A percentile compares a stretch with the other conserved stretches of the same genome.
Conservation (phyloP, 2,888 invertebrate species). For the Zelleria hepariella region DNA sequence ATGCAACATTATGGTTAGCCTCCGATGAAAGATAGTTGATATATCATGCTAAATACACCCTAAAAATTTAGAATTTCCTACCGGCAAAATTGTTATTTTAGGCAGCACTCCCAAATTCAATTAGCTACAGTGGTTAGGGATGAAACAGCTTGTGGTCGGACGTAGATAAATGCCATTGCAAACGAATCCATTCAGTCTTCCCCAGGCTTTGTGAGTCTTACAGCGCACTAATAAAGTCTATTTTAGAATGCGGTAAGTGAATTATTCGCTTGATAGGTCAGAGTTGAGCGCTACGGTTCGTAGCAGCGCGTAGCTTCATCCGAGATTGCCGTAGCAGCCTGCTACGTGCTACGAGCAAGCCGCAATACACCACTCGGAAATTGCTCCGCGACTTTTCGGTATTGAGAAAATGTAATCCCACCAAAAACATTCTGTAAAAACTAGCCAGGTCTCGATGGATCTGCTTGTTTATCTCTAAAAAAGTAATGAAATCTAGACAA, state of each 20-base stretch:
- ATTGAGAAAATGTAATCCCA: too few relatives aligned
- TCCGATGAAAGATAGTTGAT: conserved; percentile 23
- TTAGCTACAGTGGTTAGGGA: conserved; percentile 21
- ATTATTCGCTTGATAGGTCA: conserved; percentile 35
- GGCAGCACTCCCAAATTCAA: conserved; percentile 38
- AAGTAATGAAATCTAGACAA: too few relatives aligned
- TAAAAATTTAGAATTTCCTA: too few relatives aligned
- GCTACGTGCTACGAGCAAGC: conserved; percentile 23
- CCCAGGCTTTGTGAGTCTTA: too few relatives aligned
- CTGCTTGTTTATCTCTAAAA: too few relatives aligned
- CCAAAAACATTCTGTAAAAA: too few relatives aligned
- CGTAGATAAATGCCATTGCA: neutral
- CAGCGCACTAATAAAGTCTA: neutral
- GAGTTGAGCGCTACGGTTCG: conserved; percentile 22
- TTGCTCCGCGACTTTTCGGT: too few relatives aligned
- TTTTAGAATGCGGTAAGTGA: neutral
- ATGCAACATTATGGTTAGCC: neutral
- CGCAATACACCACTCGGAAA: too few relatives aligned
- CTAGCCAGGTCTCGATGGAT: too few relatives aligned
- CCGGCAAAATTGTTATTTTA: too few relatives aligned
- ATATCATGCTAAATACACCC: too few relatives aligned
- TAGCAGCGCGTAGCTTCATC: conserved; percentile 1
- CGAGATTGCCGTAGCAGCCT: conserved; percentile 26
- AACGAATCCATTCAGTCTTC: neutral
- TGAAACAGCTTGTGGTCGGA: neutral